These are phyloP conservation scores for Drosophila leontia DNA, from an alignment of 1,140 invertebrate genomes.

Conservation along the genomic window DNA sequence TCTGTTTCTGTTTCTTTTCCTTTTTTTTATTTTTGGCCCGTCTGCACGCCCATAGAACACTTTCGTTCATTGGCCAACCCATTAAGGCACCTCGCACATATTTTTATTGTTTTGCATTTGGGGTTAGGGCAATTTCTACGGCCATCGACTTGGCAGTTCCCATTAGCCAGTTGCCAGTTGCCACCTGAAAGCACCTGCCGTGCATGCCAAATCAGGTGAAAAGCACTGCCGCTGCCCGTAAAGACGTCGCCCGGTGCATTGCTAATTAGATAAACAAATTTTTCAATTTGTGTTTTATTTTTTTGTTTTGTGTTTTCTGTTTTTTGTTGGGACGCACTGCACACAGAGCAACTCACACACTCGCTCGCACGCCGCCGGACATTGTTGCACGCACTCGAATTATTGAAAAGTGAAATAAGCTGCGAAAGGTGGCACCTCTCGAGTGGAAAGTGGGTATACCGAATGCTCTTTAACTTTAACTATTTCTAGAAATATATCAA, in stretches of 20 bases:
- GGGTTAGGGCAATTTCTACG: slow-evolving; percentile 74
- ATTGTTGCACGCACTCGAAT: slow-evolving; percentile 80
- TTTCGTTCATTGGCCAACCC: slow-evolving; percentile 58
- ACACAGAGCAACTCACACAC: slow-evolving; percentile 14
- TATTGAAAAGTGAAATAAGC: slow-evolving; percentile 78
- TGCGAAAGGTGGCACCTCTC: slow-evolving; percentile 13
- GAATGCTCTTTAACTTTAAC: slow-evolving; percentile 15
- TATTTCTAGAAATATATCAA: no score
- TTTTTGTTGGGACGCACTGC: slow-evolving; percentile 16
- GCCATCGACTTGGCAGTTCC: slow-evolving; percentile 40
- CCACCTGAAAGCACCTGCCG: slow-evolving; percentile 50
- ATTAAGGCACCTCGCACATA: slow-evolving; percentile 28
- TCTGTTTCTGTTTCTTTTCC: neutral
- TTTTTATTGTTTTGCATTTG: slow-evolving; percentile 61
- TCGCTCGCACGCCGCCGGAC: slow-evolving; percentile 28
- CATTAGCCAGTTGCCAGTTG: slow-evolving; percentile 16
- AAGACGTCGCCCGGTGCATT: slow-evolving; percentile 65
- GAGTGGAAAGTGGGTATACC: neutral
- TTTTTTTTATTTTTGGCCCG: slow-evolving; percentile 10
- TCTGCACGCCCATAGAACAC: slow-evolving; percentile 63
- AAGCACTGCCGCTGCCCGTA: slow-evolving; percentile 43
- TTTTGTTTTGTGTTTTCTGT: slow-evolving; percentile 10
- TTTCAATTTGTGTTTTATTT: slow-evolving; percentile 25
- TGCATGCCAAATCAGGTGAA: slow-evolving; percentile 75
- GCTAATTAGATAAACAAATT: slow-evolving; percentile 83